A percentile compares a stretch with the other conserved stretches of the same genome.
Evolutionary conservation across 2,888 invertebrate genomes (phyloP).

Genomic region (Aphodius sticticus): DNA sequence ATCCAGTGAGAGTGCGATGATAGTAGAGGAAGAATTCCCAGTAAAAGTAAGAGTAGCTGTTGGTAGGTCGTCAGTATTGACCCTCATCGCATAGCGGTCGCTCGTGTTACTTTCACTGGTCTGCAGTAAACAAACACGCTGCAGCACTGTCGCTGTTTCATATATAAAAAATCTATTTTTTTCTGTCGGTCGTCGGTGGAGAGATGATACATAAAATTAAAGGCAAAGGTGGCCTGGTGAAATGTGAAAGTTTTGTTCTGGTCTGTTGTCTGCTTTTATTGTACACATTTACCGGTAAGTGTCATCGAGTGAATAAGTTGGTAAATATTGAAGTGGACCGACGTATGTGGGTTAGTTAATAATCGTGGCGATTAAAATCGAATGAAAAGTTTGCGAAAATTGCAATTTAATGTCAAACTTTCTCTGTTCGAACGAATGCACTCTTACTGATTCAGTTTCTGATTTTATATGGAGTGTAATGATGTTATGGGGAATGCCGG

Average conservation of each 20-base stretch:
- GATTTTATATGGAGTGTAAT: background rate
- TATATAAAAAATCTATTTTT: conserved; percentile 8
- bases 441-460: background rate
- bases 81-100: conserved; percentile 27
- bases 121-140: conserved; percentile 15
- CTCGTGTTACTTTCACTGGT: conserved; percentile 27
- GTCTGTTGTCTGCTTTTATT: conserved; percentile 41
- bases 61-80: conserved; percentile 24
- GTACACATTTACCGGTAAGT: conserved; percentile 41
- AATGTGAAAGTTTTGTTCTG: conserved; percentile 43
- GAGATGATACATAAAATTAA: conserved; percentile 36
- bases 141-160: conserved; percentile 5
- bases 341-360: background rate
- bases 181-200: conserved; percentile 19
- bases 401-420: background rate
- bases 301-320: background rate
- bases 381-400: background rate
- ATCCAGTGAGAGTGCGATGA: conserved; percentile 6
- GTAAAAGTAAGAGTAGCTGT: conserved; percentile 31
- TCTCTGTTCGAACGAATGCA: background rate
- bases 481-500: background rate
- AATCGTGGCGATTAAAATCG: background rate
- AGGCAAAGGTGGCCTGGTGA: conserved; percentile 30
- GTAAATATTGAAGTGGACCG: background rate
- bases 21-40: conserved; percentile 30